These are phyloP conservation scores for Drosophila limbata DNA, from an alignment of 2,888 invertebrate species.

Conservation along the genomic window DNA sequence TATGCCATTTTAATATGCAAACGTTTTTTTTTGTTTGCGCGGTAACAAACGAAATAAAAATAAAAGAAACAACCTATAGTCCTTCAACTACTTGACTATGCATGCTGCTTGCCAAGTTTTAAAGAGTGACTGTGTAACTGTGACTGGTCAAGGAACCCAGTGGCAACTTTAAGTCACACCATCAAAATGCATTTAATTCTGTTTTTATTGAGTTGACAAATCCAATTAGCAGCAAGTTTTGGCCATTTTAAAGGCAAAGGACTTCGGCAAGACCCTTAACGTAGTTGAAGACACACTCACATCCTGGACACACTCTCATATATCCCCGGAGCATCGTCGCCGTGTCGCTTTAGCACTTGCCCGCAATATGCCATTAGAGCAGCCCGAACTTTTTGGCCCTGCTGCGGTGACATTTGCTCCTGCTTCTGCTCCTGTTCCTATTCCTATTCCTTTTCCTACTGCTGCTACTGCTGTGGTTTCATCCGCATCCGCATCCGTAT, in stretches of 20 bases:
- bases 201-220: slow-evolving; percentile 79
- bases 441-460: slow-evolving; percentile 7
- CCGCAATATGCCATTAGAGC: slow-evolving; percentile 71
- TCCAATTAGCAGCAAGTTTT: slow-evolving; percentile 75
- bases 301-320: slow-evolving; percentile 12
- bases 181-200: slow-evolving; percentile 72
- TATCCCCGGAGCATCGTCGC: slow-evolving; percentile 45
- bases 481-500: slow-evolving; percentile 46
- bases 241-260: slow-evolving; percentile 61
- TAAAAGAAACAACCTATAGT: slow-evolving; percentile 42
- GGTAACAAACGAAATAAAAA: slow-evolving; percentile 12
- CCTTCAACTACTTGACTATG: slow-evolving; percentile 55
- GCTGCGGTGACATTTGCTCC: slow-evolving; percentile 41
- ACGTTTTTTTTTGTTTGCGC: slow-evolving; percentile 63
- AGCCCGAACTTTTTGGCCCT: slow-evolving; percentile 62
- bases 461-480: slow-evolving; percentile 28
- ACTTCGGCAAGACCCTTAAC: not conserved
- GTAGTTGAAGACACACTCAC: slow-evolving; percentile 45
- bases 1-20: slow-evolving; percentile 84
- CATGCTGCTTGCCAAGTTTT: slow-evolving; percentile 63
- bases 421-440: slow-evolving; percentile 7
- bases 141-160: slow-evolving; percentile 64
- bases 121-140: slow-evolving; percentile 17
- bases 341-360: slow-evolving; percentile 62
- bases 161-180: slow-evolving; percentile 67